A percentile compares a stretch with the other conserved stretches of the same genome.
phyloP scores from a whole-genome alignment of 2,888 invertebrate genomes.

The Lumbricus terrestris region DNA sequence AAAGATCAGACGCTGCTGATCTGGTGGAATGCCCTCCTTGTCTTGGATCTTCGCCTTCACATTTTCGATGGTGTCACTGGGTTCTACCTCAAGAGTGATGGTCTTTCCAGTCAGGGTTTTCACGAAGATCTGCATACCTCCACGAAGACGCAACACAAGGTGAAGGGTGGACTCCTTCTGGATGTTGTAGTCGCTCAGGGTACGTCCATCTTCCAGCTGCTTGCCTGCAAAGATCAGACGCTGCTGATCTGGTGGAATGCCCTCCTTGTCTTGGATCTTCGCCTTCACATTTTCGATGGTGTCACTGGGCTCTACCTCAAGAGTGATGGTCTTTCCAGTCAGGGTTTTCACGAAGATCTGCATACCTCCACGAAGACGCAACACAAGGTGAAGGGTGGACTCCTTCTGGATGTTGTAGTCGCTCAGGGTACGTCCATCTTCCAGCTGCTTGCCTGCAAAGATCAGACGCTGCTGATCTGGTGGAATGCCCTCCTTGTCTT shows the following conservation, averaged over 20 bases:
- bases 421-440: constrained; percentile 63
- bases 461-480: constrained; percentile 67
- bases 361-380: constrained; percentile 72
- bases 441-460: constrained; percentile 84
- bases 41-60: constrained; percentile 69
- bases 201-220: constrained; percentile 86
- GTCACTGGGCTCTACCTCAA: constrained; percentile 76
- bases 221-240: constrained; percentile 82
- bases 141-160: constrained; percentile 84
- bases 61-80: constrained; percentile 90
- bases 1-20: constrained; percentile 63
- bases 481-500: constrained; percentile 82
- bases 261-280: constrained; percentile 56
- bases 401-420: constrained; percentile 92
- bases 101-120: constrained; percentile 43
- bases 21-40: constrained; percentile 32
- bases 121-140: constrained; percentile 60
- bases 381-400: constrained; percentile 84
- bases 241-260: constrained; percentile 74
- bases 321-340: constrained; percentile 46
- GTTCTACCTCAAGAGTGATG: constrained; percentile 64
- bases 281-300: constrained; percentile 92
- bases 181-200: constrained; percentile 88
- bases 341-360: constrained; percentile 43
- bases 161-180: constrained; percentile 95